Conservation (phyloP, 2,888 invertebrate genomes). For the Chymomyza fuscimana region DNA sequence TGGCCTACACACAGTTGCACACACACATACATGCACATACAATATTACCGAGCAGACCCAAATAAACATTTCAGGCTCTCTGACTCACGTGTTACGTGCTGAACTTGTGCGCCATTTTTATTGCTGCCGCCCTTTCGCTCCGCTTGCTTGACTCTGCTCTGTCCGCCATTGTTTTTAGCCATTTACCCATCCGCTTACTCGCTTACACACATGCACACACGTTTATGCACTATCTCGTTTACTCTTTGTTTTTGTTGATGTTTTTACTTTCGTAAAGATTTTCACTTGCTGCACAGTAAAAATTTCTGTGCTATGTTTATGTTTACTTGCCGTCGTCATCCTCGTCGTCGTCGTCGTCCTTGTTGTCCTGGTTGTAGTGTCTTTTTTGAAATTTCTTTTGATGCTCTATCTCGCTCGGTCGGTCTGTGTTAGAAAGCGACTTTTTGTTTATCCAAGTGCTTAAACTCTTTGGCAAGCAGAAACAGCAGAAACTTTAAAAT, state of each 20-base stretch:
- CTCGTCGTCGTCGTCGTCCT: not conserved
- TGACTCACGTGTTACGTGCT: slow-evolving; percentile 67
- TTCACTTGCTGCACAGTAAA: slow-evolving; percentile 14
- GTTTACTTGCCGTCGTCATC: slow-evolving; percentile 41
- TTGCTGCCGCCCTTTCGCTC: slow-evolving; percentile 23
- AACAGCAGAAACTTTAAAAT: slow-evolving; percentile 66
- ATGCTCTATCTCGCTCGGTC: not conserved
- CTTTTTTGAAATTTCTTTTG: not conserved
- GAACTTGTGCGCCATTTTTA: slow-evolving; percentile 74
- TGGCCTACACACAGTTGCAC: slow-evolving; percentile 57
- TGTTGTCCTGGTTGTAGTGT: not conserved
- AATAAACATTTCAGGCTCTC: slow-evolving; percentile 71
- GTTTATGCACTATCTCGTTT: slow-evolving; percentile 12
- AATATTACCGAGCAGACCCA: slow-evolving; percentile 47
- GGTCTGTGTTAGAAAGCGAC: slow-evolving; percentile 28
- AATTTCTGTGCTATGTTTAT: slow-evolving; percentile 44
- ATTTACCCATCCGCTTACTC: slow-evolving; percentile 13
- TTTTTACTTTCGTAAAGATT: slow-evolving; percentile 67
- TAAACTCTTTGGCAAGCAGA: slow-evolving; percentile 52
- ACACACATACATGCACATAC: slow-evolving; percentile 25
- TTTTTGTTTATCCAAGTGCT: slow-evolving; percentile 73
- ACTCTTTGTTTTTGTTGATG: slow-evolving; percentile 54
- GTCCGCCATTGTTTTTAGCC: slow-evolving; percentile 61
- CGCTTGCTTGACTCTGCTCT: slow-evolving; percentile 11
- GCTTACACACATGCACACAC: not conserved